A percentile compares a stretch with the other conserved stretches of the same genome.
phyloP scores from a whole-genome alignment of 2,888 invertebrate genomes.

The Epistrophella euchroma region DNA sequence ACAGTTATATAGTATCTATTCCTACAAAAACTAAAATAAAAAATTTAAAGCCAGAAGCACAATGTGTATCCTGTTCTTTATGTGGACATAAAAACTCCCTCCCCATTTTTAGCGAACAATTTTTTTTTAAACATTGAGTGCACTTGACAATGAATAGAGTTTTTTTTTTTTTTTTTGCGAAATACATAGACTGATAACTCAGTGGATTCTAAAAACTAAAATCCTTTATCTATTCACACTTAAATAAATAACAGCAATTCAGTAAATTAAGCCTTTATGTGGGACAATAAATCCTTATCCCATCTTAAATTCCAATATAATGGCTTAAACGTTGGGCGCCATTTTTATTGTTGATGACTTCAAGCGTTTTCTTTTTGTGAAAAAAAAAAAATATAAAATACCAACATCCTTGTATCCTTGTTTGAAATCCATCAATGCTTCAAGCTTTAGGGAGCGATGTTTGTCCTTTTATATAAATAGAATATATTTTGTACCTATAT shows the following conservation, averaged over 20 bases:
- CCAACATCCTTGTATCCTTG: not conserved
- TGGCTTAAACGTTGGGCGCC: constrained; percentile 44
- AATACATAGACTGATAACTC: constrained; percentile 49
- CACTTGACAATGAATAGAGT: constrained; percentile 56
- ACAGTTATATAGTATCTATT: not conserved
- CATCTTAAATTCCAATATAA: not conserved
- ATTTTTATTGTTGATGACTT: constrained; percentile 29
- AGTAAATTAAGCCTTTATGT: constrained; percentile 26
- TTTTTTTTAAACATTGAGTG: constrained; percentile 54
- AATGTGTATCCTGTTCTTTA: constrained; percentile 32
- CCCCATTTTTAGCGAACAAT: not conserved
- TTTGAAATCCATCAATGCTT: constrained; percentile 36
- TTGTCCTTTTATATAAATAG: not conserved
- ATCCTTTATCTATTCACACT: constrained; percentile 42
- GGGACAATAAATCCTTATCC: constrained; percentile 43
- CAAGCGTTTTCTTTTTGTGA: not conserved
- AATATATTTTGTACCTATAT: not conserved
- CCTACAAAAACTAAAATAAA: not conserved
- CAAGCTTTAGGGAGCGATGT: not conserved
- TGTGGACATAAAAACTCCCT: not conserved
- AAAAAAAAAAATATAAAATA: not conserved
- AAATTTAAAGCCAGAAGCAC: constrained; percentile 26
- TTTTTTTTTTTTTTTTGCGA: constrained; percentile 35
- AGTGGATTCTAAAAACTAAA: constrained; percentile 7
- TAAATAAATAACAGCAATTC: constrained; percentile 39